A percentile compares a stretch with the other conserved stretches of the same genome.
phyloP scores from a whole-genome alignment of 1,140 invertebrate species.

The Vollenhovia emeryi region DNA sequence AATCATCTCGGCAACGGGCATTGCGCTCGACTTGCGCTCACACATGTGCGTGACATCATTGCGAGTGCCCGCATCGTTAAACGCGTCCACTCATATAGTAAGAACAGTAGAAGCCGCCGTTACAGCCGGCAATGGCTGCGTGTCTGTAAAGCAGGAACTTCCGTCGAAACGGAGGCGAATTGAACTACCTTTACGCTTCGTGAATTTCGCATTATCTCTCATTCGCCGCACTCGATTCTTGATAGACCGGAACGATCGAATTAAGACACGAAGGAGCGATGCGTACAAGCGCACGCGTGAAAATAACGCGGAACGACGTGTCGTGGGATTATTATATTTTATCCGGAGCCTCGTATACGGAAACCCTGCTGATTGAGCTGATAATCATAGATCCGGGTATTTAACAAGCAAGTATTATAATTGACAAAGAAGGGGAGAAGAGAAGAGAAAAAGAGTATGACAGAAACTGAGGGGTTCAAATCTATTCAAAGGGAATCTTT shows the following conservation, averaged over 20 bases:
- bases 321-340: conserved; percentile 17
- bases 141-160: conserved; percentile 75
- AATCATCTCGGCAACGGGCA: background rate
- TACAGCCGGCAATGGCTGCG: conserved; percentile 55
- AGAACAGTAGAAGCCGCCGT: conserved; percentile 68
- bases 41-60: conserved; percentile 40
- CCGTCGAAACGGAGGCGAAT: conserved; percentile 76
- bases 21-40: background rate
- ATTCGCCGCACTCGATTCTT: conserved; percentile 67
- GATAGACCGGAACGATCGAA: conserved; percentile 65
- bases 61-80: conserved; percentile 21
- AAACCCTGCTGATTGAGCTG: background rate
- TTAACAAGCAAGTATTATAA: background rate
- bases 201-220: conserved; percentile 72
- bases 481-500: background rate
- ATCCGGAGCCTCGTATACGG: background rate
- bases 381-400: background rate
- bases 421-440: background rate
- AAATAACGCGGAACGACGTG: background rate
- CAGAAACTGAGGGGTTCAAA: background rate
- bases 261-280: conserved; percentile 57
- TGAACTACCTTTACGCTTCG: conserved; percentile 73
- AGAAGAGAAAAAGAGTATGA: background rate
- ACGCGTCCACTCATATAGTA: conserved; percentile 32
- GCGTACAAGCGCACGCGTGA: background rate